Base-by-base conservation (phyloP, 2,797 vertebrate species). In the Chelon labrosus region DNA sequence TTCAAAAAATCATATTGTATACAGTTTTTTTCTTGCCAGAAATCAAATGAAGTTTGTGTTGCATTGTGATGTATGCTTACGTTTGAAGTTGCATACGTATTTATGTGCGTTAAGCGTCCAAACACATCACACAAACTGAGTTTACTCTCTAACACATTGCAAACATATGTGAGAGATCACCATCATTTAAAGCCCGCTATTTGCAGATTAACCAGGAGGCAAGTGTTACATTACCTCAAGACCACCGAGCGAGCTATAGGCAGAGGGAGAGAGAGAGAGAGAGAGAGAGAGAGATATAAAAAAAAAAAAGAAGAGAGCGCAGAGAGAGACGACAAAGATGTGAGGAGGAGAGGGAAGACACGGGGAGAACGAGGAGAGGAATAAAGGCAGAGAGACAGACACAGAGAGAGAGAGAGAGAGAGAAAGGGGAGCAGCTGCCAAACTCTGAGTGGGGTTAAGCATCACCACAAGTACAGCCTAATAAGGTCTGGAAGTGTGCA, bases 401-500 rank as follows among this genome's bases (percentile, higher is more conserved):
- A 27, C 27, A 66, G 65, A 65, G 68, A 82, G 76, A 66, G 62
- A 65, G 68, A 76, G 58, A 16, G 65, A 79, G 77, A 55, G 65
- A 77, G 68, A 81, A 83, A 74, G 67, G 79, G 82, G 70, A 89
- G 78, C 84, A 84, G 86, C 89, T 90, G 92, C 91, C 89, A 91
- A 88, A 75, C 88, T 89, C 83, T 89, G 88, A 91, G 90, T 91
- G 91, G 89, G 91, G 90, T 93, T 91, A 92, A 92, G 88, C 89
- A 92, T 93, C 86, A 83, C 87, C 85, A 91, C 85, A 89, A 91
- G 86, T 85, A 90, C 82, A 87, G 84, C 90, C 91, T 91, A 93
- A 92, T 92, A 90, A 90, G 90, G 90, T 85, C 88, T 94, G 95
- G 92, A 95, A 95, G 95, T 80, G 70, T 64, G 52, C 46, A 56